A percentile compares a stretch with the other conserved stretches of the same genome.
phyloP scores from a whole-genome alignment of 2,113 vertebrate species.

The Podilymbus podiceps region DNA sequence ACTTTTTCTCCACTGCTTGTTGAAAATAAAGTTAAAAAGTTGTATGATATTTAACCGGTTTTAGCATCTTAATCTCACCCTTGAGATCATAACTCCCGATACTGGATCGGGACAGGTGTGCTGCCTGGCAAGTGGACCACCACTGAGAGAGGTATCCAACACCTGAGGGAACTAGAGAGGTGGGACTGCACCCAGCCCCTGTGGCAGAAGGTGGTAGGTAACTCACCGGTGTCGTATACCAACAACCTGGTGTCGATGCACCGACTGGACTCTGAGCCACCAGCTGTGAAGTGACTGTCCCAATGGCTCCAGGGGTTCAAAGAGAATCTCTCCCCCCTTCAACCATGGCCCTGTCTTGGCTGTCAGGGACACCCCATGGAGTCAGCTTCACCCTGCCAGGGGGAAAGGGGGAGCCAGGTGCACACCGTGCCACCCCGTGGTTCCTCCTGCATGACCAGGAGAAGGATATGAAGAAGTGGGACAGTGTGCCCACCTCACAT shows the following conservation, averaged over 20 bases:
- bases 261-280: not conserved
- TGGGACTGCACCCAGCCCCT: not conserved
- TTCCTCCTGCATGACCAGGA: not conserved
- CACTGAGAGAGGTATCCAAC: not conserved
- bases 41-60: too few species aligned
- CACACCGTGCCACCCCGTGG: not conserved
- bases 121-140: not conserved
- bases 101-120: not conserved
- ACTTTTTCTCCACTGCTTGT: too few species aligned
- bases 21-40: too few species aligned
- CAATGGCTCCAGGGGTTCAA: not conserved
- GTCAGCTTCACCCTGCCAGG: not conserved
- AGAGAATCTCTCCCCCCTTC: not conserved
- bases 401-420: not conserved
- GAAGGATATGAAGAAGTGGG: not conserved
- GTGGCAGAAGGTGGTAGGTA: not conserved
- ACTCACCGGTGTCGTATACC: not conserved
- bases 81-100: too few species aligned
- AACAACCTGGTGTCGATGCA: not conserved
- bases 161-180: not conserved
- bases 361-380: not conserved
- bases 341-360: accelerated
- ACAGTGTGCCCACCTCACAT: not conserved
- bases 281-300: not conserved
- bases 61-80: too few species aligned